A percentile compares a stretch with the other conserved stretches of the same genome.
These are phyloP conservation scores for Dorcus parallelipipedus DNA, from an alignment of 2,888 invertebrate species.

Conservation along the genomic window DNA sequence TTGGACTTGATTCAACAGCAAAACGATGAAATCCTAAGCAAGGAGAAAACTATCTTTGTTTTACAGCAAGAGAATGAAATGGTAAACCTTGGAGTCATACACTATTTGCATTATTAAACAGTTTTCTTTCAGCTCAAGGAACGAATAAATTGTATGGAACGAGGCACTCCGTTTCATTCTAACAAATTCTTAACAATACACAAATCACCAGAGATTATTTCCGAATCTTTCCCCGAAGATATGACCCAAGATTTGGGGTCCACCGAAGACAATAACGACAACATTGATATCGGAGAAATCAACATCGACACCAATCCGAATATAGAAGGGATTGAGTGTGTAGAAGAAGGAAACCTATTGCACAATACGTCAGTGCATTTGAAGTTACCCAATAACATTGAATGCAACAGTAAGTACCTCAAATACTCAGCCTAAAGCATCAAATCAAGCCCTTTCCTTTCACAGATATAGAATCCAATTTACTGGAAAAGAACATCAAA, in stretches of 20 bases:
- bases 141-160: slow-evolving; percentile 66
- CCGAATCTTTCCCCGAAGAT: slow-evolving; percentile 31
- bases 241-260: slow-evolving; percentile 45
- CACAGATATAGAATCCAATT: neutral
- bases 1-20: slow-evolving; percentile 88
- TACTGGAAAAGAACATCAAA: neutral
- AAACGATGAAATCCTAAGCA: slow-evolving; percentile 75
- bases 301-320: slow-evolving; percentile 7
- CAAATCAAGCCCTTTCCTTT: neutral
- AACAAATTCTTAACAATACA: slow-evolving; percentile 27
- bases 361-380: neutral
- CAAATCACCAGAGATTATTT: slow-evolving; percentile 16
- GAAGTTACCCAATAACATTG: neutral
- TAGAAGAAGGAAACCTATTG: neutral
- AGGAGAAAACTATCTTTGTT: slow-evolving; percentile 71
- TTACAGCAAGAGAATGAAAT: slow-evolving; percentile 76
- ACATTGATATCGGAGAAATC: slow-evolving; percentile 7
- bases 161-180: slow-evolving; percentile 49
- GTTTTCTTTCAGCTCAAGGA: slow-evolving; percentile 39
- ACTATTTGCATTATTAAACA: no score
- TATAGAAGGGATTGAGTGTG: neutral
- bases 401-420: neutral
- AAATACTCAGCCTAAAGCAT: neutral
- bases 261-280: slow-evolving; percentile 38
- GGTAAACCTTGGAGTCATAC: slow-evolving; percentile 49